Conservation (phyloP, 2,797 vertebrate genomes). For the Erethizon dorsatum region DNA sequence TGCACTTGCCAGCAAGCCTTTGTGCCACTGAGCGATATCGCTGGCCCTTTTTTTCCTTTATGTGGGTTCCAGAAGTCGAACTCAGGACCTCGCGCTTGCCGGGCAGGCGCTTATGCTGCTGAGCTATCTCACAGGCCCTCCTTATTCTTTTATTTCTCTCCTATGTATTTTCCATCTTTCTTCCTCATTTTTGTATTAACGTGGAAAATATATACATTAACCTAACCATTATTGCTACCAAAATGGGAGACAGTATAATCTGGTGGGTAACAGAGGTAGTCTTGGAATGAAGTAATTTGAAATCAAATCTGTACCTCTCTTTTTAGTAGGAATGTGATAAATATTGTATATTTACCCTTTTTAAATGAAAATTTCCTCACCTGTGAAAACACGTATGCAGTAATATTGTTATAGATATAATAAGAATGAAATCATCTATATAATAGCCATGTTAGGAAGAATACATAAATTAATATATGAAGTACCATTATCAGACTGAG, state of each 20-base stretch:
- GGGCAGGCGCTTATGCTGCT: too few species aligned
- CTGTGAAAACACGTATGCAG: background rate
- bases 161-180: background rate
- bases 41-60: too few species aligned
- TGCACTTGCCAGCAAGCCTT: too few species aligned
- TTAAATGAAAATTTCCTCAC: background rate
- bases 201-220: background rate
- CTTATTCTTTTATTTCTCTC: background rate
- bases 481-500: background rate
- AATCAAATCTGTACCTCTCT: background rate
- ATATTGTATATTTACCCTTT: background rate
- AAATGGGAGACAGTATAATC: background rate
- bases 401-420: background rate
- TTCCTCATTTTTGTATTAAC: background rate
- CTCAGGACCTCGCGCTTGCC: too few species aligned
- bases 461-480: background rate
- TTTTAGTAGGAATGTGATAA: background rate
- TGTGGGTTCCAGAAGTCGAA: too few species aligned
- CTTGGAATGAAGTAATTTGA: constrained; percentile 51
- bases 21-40: too few species aligned
- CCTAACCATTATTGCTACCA: background rate
- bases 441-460: background rate
- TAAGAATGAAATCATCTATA: background rate
- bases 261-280: background rate
- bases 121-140: too few species aligned